A percentile compares a stretch with the other conserved stretches of the same genome.
phyloP scores from a whole-genome alignment of 1,140 invertebrate genomes.

The Geopemphigus sp. region DNA sequence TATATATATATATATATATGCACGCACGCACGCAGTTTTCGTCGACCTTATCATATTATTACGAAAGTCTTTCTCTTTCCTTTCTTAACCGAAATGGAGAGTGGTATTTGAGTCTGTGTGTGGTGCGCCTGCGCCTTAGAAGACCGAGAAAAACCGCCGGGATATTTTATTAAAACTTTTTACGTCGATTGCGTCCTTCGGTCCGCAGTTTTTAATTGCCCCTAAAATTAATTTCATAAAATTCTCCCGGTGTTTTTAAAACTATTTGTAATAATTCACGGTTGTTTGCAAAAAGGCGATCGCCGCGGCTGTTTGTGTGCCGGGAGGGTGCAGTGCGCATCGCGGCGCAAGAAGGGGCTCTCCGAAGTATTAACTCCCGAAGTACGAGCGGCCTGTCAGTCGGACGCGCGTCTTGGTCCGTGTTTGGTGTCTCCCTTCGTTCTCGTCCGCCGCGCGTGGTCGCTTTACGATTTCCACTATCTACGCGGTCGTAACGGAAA shows the following conservation, averaged over 20 bases:
- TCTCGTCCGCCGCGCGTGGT: conserved; percentile 11
- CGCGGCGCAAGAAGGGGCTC: conserved; percentile 28
- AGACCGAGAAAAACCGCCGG: neutral
- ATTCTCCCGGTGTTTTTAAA: conserved; percentile 41
- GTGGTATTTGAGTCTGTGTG: too few relatives aligned
- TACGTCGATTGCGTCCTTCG: neutral
- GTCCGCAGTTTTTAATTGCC: conserved; percentile 37
- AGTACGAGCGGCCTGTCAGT: conserved; percentile 34
- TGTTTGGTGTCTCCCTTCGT: conserved; percentile 13
- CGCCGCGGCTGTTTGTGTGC: neutral
- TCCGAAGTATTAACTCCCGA: conserved; percentile 29
- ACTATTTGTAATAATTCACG: conserved; percentile 46
- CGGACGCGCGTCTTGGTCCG: conserved; percentile 47
- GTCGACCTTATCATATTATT: neutral
- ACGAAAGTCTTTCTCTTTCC: neutral
- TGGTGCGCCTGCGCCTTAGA: too few relatives aligned
- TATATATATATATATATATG: too few relatives aligned
- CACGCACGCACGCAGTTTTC: too few relatives aligned
- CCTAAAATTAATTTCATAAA: conserved; percentile 46
- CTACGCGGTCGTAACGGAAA: neutral
- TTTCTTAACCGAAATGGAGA: neutral
- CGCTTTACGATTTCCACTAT: neutral
- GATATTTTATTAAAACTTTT: conserved; percentile 47
- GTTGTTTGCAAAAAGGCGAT: conserved; percentile 34
- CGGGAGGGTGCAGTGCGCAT: conserved; percentile 20